Evolutionary conservation across 2,888 invertebrate genomes (phyloP), one percentile per base, ranked within the genome.

Genomic region (Brachypalpus laphriformis): DNA sequence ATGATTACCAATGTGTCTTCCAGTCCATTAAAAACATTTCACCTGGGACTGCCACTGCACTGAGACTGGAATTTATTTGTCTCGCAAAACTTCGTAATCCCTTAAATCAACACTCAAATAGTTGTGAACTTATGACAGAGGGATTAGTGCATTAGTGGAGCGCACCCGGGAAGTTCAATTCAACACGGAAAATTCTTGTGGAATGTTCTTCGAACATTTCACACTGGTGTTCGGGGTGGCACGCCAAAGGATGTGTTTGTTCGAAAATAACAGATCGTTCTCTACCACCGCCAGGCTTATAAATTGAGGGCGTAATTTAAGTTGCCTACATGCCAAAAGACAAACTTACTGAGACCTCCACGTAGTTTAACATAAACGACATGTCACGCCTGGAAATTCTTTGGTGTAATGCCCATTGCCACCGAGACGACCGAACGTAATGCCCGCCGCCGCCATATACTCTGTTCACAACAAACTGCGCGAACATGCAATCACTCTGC

Each of bases 381-480:
- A 80, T 80, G 80, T 83, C 83, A 83, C 83, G 83, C 83, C 83
- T 83, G 80, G 80, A 40, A 80, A 83, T 83, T 83, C 80, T 63
- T 49, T 34, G 25, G 34, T 56, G 45, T 11, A 68, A 61, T 74
- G 49, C 40, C 78, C 54, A 72, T 66, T 82, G 66, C 82, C 78
- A 78, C 59, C 66, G 65, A n/a, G n/a, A n/a, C n/a, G n/a, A 76
- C 11, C 25, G 37, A 20, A n/a, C 14, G 31, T 14, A 9, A 16
- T 25, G n/a, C 25, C 34, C 25, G 57, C n/a, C n/a, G 25, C 49
- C 78, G 22, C 54, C 82, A 68, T 22, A 47, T n/a, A 28, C 49
- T 37, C 47, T 47, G 72, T 72, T 80, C 56, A 56, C 65, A 59
- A 71, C 75, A 75, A 71, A 65, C 78, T 59, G 65, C 66, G 65